Evolutionary conservation across 2,797 vertebrate genomes (phyloP).

Genomic region (Phoeniculus purpureus): DNA sequence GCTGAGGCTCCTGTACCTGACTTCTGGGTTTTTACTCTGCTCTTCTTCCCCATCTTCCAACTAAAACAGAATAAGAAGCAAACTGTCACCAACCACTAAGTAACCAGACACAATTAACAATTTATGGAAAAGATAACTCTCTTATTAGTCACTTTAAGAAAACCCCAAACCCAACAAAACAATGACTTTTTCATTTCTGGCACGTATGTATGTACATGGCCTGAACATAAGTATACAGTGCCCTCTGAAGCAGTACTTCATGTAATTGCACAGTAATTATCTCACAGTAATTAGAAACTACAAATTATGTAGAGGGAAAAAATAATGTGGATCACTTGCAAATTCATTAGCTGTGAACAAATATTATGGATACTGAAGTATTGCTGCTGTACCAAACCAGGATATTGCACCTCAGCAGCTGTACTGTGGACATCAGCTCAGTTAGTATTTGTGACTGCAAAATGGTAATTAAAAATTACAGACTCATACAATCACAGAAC

Average conservation of each 20-base stretch:
- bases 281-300: not conserved
- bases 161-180: not conserved
- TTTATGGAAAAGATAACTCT: not conserved
- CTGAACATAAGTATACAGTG: not conserved
- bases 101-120: not conserved
- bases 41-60: constrained; percentile 97
- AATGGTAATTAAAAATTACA: not conserved
- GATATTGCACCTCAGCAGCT: not conserved
- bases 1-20: constrained; percentile 89
- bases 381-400: not conserved
- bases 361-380: not conserved
- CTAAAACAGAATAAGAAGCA: constrained; percentile 58
- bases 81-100: not conserved
- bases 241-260: not conserved
- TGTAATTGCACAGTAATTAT: not conserved
- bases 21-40: constrained; percentile 96
- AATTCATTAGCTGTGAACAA: constrained; percentile 24
- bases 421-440: not conserved
- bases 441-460: not conserved
- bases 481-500: too few relatives aligned
- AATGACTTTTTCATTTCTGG: not conserved
- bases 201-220: not conserved
- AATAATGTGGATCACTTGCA: not conserved
- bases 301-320: not conserved
- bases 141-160: not conserved